Conservation (phyloP, 2,113 vertebrate genomes). For the rat (Rattus norvegicus) region DNA sequence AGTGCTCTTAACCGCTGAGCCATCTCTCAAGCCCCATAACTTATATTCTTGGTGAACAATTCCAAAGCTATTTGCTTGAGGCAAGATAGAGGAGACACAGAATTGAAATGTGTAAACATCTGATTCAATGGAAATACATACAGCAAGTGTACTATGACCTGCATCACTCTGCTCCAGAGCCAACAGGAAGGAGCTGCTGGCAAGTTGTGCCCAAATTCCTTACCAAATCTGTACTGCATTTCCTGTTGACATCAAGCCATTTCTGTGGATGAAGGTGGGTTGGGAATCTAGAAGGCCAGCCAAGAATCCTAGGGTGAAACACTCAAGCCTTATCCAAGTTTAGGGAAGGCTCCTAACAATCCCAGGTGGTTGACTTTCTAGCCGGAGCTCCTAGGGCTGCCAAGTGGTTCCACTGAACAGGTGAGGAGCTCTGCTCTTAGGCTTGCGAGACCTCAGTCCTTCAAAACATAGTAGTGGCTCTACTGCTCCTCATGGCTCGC, state of each 20-base stretch:
- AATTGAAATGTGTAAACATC: constrained; percentile 13
- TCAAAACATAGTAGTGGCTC: not conserved
- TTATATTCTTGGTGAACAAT: not conserved
- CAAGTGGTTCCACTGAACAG: not conserved
- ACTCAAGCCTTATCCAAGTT: not conserved
- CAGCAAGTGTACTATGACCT: not conserved
- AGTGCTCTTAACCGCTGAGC: no score
- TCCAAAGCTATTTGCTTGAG: constrained; percentile 6
- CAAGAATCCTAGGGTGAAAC: constrained; percentile 22
- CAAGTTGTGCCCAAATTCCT: not conserved
- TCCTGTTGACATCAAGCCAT: not conserved
- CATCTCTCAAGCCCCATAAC: no score
- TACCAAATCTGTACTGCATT: not conserved
- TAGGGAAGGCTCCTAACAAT: not conserved
- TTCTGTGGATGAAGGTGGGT: not conserved
- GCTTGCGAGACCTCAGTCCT: not conserved
- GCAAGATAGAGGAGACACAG: not conserved
- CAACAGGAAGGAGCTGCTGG: not conserved
- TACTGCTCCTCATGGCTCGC: not conserved
- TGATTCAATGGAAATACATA: not conserved
- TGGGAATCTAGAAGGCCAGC: not conserved
- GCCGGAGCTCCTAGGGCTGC: constrained; percentile 11
- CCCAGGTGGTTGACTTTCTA: not conserved
- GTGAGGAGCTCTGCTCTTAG: constrained; percentile 18
- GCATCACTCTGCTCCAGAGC: not conserved